These are phyloP conservation scores for Terrapene triunguis DNA, from an alignment of 2,113 vertebrate genomes.

Conservation along the genomic window DNA sequence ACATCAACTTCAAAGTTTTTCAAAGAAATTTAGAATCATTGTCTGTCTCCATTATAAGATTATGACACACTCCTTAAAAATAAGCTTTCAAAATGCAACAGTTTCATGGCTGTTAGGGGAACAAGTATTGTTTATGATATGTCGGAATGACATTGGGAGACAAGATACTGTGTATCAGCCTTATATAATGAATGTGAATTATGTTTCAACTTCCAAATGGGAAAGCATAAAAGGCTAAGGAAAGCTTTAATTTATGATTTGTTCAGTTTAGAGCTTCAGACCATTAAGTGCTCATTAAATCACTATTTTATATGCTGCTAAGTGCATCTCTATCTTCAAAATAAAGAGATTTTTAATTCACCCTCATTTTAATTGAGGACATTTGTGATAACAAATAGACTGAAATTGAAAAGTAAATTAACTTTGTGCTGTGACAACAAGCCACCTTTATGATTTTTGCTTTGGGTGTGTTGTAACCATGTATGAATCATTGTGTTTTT, in stretches of 20 bases:
- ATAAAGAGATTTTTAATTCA: conserved; percentile 66
- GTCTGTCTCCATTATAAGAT: background rate
- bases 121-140: background rate
- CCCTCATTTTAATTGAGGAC: conserved; percentile 53
- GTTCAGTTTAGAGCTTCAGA: conserved; percentile 52
- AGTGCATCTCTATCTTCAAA: conserved; percentile 41
- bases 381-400: conserved; percentile 58
- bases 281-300: conserved; percentile 60
- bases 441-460: conserved; percentile 20
- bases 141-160: background rate
- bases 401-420: conserved; percentile 44
- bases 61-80: background rate
- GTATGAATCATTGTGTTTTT: background rate
- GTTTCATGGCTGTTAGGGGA: background rate
- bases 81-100: background rate
- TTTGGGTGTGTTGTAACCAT: background rate
- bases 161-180: background rate
- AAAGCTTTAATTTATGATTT: conserved; percentile 65
- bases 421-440: background rate
- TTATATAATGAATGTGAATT: conserved; percentile 42
- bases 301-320: conserved; percentile 54
- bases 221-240: conserved; percentile 36
- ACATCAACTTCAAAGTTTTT: background rate
- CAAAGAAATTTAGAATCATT: background rate
- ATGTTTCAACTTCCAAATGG: conserved; percentile 38